phyloP scores from a whole-genome alignment of 2,113 vertebrate species.

The Paramisgurnus dabryanus region DNA sequence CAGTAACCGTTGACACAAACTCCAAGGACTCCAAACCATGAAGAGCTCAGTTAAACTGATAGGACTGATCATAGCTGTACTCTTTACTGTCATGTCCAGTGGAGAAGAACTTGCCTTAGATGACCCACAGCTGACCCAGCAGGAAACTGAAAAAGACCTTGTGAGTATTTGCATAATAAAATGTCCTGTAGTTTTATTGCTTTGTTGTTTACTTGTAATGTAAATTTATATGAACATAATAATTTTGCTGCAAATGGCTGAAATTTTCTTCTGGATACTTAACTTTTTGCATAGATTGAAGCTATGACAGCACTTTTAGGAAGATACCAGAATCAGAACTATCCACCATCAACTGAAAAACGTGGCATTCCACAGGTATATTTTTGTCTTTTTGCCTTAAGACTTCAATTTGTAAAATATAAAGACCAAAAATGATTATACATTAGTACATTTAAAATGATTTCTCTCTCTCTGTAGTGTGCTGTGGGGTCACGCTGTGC shows the following conservation, averaged over 20 bases:
- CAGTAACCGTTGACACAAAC: not conserved
- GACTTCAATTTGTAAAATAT: no score
- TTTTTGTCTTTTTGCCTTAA: not conserved
- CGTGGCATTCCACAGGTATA: constrained; percentile 71
- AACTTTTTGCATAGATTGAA: constrained; percentile 63
- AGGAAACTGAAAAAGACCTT: constrained; percentile 69
- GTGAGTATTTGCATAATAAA: constrained; percentile 59
- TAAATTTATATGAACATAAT: not conserved
- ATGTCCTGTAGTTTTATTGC: not conserved
- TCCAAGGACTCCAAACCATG: constrained; percentile 64
- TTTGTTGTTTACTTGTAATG: not conserved
- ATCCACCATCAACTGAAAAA: constrained; percentile 66
- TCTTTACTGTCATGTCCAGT: constrained; percentile 60
- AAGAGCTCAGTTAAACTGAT: constrained; percentile 64
- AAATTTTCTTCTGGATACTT: not conserved
- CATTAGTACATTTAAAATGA: not conserved
- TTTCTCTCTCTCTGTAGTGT: constrained; percentile 27
- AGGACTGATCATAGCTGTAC: constrained; percentile 61
- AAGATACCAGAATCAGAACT: constrained; percentile 62
- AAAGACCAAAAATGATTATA: not conserved
- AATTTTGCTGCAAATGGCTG: no score
- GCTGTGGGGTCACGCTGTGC: constrained; percentile 73
- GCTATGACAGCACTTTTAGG: constrained; percentile 72
- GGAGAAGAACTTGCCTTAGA: constrained; percentile 69
- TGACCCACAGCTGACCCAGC: constrained; percentile 58